Evolutionary conservation across 2,888 invertebrate genomes (phyloP).

Genomic region (Cerceris rybyensis): DNA sequence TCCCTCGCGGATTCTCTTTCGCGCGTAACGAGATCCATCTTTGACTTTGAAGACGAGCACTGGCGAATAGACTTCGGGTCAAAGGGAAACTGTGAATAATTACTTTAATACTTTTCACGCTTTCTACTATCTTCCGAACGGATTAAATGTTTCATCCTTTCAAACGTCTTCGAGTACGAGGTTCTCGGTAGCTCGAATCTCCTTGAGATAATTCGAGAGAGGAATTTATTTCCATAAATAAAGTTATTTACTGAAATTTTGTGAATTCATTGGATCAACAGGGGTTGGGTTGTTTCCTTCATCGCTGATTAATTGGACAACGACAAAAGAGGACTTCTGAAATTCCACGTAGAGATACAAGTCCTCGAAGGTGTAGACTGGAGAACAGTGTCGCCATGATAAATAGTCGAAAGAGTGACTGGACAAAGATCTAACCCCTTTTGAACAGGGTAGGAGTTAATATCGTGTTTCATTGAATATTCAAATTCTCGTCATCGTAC

Average conservation of each 20-base stretch:
- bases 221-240: not conserved
- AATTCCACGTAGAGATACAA: conserved; percentile 20
- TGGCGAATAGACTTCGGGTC: conserved; percentile 30
- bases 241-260: not conserved
- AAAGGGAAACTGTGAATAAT: conserved; percentile 57
- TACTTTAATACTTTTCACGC: conserved; percentile 42
- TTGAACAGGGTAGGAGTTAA: conserved; percentile 57
- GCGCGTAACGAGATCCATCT: conserved; percentile 56
- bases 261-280: not conserved
- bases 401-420: conserved; percentile 62
- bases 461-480: conserved; percentile 71
- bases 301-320: conserved; percentile 25
- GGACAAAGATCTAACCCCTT: conserved; percentile 40
- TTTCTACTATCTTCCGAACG: conserved; percentile 3
- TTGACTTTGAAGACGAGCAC: conserved; percentile 47
- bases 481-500: conserved; percentile 59
- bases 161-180: not conserved
- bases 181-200: not conserved
- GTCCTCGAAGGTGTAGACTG: conserved; percentile 9
- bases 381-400: conserved; percentile 47
- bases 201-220: not conserved
- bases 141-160: conserved; percentile 19
- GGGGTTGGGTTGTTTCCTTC: not conserved
- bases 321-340: conserved; percentile 7
- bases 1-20: conserved; percentile 23